Base-by-base conservation (phyloP, 2,888 invertebrate species). In the Euplexia lucipara region DNA sequence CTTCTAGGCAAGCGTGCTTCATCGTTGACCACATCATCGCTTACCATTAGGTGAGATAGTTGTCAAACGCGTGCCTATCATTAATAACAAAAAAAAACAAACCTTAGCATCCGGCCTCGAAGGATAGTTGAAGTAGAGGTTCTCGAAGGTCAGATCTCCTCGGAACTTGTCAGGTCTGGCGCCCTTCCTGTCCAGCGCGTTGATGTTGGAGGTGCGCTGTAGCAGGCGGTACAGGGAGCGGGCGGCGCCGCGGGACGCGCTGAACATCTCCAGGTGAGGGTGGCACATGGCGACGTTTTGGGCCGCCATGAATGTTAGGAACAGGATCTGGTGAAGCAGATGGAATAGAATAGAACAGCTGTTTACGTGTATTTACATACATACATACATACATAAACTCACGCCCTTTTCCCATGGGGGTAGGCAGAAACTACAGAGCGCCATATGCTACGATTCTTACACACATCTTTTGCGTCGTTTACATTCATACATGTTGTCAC, bases 61-160 rank as follows among this genome's bases (percentile, higher is more conserved):
- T n/a, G n/a, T n/a, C n/a, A n/a, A n/a, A n/a, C n/a, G n/a, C n/a
- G n/a, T n/a, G n/a, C n/a, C n/a, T n/a, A n/a, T n/a, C n/a, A n/a
- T n/a, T n/a, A n/a, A n/a, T n/a, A n/a, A 0, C 9, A 35, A 1
- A 37, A 44, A n/a, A 26, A 14, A 14, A 45, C 56, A 72, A 68
- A 97, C 97, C 92, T 96, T 96, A 0, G 98, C 97, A 83, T 97
- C 97, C 20, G 96, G 96, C 47, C 98, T 90, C 0, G 98, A 96
- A 0, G 98, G 98, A 87, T 98, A 98, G 52, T 96, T 96, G 85
- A 98, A 98, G 82, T 96, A 95, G 3, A 98, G 93, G 79, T 97
- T 95, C 64, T 96, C 95, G 83, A 98, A 97, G 65, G 95, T 94
- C 42, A 98, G 96, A 53, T 97, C 96, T 0, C 98, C 98, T 0